phyloP scores from a whole-genome alignment of 2,113 vertebrate genomes.

The Pungitius pungitius region DNA sequence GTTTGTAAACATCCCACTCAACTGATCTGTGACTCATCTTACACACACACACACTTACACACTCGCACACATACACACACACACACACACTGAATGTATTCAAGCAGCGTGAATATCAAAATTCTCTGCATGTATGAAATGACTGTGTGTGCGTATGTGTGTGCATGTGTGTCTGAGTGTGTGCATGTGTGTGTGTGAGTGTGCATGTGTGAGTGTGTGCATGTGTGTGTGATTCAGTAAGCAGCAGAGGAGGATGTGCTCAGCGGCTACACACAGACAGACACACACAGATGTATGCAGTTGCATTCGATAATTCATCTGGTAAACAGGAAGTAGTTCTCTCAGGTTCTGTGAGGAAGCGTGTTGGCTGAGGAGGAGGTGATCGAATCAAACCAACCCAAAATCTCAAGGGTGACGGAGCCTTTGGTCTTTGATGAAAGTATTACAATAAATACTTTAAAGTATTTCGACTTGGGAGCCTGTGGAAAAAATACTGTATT shows the following conservation, averaged over 20 bases:
- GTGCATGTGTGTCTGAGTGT: too few relatives aligned
- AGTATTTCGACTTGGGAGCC: too few relatives aligned
- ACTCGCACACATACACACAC: conserved; percentile 10
- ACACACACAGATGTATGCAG: not conserved
- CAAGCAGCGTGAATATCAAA: not conserved
- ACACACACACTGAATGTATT: conserved; percentile 16
- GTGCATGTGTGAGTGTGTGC: conserved; percentile 21
- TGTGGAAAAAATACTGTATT: too few relatives aligned
- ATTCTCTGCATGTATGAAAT: too few relatives aligned
- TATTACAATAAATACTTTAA: too few relatives aligned
- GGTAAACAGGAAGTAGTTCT: conserved; percentile 2
- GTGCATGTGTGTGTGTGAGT: conserved; percentile 1
- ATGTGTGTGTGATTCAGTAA: conserved; percentile 16
- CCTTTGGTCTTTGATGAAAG: too few relatives aligned
- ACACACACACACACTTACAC: conserved; percentile 26
- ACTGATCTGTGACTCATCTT: conserved; percentile 66
- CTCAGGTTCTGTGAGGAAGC: not conserved
- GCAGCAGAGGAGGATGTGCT: not conserved
- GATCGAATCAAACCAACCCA: not conserved
- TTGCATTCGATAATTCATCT: not conserved
- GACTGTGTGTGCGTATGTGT: too few relatives aligned
- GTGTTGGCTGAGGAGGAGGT: not conserved
- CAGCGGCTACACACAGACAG: too few relatives aligned
- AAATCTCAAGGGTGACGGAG: not conserved
- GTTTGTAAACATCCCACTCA: conserved; percentile 70